phyloP scores from a whole-genome alignment of 2,888 invertebrate species.

The Quadriops clusia region DNA sequence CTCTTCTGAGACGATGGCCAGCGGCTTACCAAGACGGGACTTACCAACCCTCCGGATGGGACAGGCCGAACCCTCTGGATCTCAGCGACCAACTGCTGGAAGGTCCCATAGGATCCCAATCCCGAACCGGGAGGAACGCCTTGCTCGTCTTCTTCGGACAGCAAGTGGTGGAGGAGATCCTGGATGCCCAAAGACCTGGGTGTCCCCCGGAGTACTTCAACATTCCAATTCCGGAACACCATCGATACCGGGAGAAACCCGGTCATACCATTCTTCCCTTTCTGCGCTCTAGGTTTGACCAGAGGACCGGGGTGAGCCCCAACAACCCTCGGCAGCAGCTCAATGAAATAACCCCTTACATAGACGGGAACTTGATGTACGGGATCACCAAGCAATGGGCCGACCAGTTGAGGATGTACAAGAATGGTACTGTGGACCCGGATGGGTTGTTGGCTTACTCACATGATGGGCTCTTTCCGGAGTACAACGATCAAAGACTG shows the following conservation, averaged over 20 bases:
- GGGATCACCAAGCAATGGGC: slow-evolving; percentile 47
- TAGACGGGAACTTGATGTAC: slow-evolving; percentile 50
- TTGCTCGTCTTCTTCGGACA: slow-evolving; percentile 50
- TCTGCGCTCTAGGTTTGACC: slow-evolving; percentile 42
- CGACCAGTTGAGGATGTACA: slow-evolving; percentile 40
- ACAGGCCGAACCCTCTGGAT: slow-evolving; percentile 41
- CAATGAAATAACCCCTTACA: slow-evolving; percentile 48
- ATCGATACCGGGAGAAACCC: slow-evolving; percentile 28
- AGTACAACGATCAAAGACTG: slow-evolving; percentile 38
- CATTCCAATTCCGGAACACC: slow-evolving; percentile 39
- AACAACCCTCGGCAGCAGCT: slow-evolving; percentile 50
- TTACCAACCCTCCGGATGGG: slow-evolving; percentile 39
- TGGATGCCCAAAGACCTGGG: slow-evolving; percentile 47
- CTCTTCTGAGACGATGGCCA: slow-evolving; percentile 41
- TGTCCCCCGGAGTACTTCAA: slow-evolving; percentile 51
- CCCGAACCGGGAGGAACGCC: slow-evolving; percentile 42
- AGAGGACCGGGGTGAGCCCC: slow-evolving; percentile 42
- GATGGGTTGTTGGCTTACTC: slow-evolving; percentile 38
- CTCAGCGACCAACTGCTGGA: slow-evolving; percentile 40
- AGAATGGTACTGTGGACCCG: slow-evolving; percentile 37
- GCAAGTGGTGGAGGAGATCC: slow-evolving; percentile 50
- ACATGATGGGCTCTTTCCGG: slow-evolving; percentile 39
- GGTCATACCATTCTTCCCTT: slow-evolving; percentile 40
- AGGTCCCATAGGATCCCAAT: slow-evolving; percentile 33
- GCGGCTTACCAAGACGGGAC: slow-evolving; percentile 46